Evolutionary conservation across 2,113 vertebrate species (phyloP).

Genomic region (Oryzias curvinotus): DNA sequence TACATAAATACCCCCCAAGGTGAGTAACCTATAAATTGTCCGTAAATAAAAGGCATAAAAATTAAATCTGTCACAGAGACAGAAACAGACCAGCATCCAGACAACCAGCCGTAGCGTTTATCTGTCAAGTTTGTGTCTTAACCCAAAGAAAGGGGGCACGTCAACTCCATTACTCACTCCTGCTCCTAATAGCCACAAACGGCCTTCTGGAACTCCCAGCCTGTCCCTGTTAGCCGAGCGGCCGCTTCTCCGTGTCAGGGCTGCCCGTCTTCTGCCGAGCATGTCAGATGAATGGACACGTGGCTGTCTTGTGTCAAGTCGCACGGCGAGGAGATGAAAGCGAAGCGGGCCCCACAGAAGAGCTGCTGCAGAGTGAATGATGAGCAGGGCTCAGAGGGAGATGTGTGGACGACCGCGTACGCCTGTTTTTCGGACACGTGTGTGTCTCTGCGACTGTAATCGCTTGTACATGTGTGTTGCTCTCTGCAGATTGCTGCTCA

Average conservation of each 20-base stretch:
- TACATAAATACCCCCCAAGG: slow-evolving; percentile 67
- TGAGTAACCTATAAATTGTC: slow-evolving; percentile 57
- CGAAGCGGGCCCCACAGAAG: background rate
- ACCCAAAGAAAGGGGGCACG: slow-evolving; percentile 25
- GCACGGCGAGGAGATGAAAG: slow-evolving; percentile 19
- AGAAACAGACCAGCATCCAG: slow-evolving; percentile 21
- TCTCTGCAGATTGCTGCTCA: slow-evolving; percentile 56
- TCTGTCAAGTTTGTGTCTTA: slow-evolving; percentile 32
- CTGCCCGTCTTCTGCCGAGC: slow-evolving; percentile 36
- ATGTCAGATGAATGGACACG: slow-evolving; percentile 25
- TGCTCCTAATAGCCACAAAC: slow-evolving; percentile 18
- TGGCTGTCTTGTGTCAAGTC: slow-evolving; percentile 27
- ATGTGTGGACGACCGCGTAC: slow-evolving; percentile 2
- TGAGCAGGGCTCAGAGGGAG: slow-evolving; percentile 23
- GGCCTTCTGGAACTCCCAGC: slow-evolving; percentile 24
- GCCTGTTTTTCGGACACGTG: slow-evolving; percentile 1
- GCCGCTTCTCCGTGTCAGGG: slow-evolving; percentile 7
- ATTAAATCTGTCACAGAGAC: slow-evolving; percentile 51
- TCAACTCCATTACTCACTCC: slow-evolving; percentile 40
- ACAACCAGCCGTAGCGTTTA: slow-evolving; percentile 23
- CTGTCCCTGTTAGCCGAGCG: slow-evolving; percentile 25
- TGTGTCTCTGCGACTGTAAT: slow-evolving; percentile 18
- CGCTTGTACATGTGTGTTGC: slow-evolving; percentile 13
- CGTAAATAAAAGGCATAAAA: slow-evolving; percentile 43
- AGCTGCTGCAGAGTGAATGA: slow-evolving; percentile 47